Percentiles rank a stretch among this genome's conserved stretches.
phyloP scores from a whole-genome alignment of 2,888 invertebrate genomes.

The Cheilosia variabilis region DNA sequence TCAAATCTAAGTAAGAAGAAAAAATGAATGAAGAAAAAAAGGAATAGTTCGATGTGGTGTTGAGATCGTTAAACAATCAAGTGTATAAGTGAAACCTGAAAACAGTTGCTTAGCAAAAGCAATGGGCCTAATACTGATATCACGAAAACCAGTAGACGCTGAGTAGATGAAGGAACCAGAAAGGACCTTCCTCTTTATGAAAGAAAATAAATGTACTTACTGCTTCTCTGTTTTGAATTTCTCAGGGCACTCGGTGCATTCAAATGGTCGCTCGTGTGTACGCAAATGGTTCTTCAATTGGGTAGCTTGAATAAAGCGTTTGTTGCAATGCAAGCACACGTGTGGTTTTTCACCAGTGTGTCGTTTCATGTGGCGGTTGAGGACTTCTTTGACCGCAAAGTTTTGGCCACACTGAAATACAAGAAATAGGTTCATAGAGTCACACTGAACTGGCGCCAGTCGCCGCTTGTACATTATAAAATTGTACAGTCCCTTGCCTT shows the following conservation, averaged over 20 bases:
- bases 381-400: slow-evolving; percentile 93
- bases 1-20: slow-evolving; percentile 29
- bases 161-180: too few relatives aligned
- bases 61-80: too few relatives aligned
- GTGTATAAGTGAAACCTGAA: too few relatives aligned
- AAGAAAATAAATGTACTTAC: slow-evolving; percentile 76
- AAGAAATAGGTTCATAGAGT: background rate
- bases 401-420: slow-evolving; percentile 88
- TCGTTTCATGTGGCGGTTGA: slow-evolving; percentile 90
- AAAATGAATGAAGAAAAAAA: background rate
- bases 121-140: too few relatives aligned
- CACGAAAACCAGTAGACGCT: too few relatives aligned
- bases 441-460: too few relatives aligned
- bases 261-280: slow-evolving; percentile 89
- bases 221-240: slow-evolving; percentile 81
- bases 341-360: slow-evolving; percentile 85
- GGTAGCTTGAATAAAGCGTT: slow-evolving; percentile 92
- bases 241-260: slow-evolving; percentile 86
- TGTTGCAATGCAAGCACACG: slow-evolving; percentile 86
- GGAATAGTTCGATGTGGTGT: too few relatives aligned
- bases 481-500: too few relatives aligned
- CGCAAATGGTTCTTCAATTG: slow-evolving; percentile 91
- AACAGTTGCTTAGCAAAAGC: too few relatives aligned
- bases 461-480: too few relatives aligned
- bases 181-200: too few relatives aligned